Evolutionary conservation across 2,888 invertebrate genomes (phyloP).

Genomic region (Polyploca ridens): DNA sequence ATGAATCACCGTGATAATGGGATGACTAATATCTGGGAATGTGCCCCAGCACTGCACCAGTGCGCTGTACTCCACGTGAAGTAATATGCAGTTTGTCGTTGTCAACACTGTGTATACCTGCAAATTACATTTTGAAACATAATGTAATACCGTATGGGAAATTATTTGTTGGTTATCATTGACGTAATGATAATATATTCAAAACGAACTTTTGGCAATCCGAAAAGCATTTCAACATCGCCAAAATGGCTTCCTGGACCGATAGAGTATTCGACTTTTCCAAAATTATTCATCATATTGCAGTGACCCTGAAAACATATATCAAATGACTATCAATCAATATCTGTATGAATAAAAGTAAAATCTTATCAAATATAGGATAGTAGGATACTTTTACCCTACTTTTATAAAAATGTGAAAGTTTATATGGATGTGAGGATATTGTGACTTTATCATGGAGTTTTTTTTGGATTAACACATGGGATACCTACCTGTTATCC

Average conservation of each 20-base stretch:
- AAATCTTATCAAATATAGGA: too few relatives aligned
- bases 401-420: too few relatives aligned
- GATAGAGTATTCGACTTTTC: slow-evolving; percentile 54
- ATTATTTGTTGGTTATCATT: slow-evolving; percentile 10
- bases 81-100: slow-evolving; percentile 79
- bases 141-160: neutral
- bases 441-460: too few relatives aligned
- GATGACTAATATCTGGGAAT: slow-evolving; percentile 76
- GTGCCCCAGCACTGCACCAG: slow-evolving; percentile 78
- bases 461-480: too few relatives aligned
- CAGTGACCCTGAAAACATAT: slow-evolving; percentile 69
- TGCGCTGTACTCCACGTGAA: slow-evolving; percentile 75
- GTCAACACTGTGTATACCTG: slow-evolving; percentile 79
- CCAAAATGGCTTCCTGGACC: slow-evolving; percentile 73
- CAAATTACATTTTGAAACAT: slow-evolving; percentile 33
- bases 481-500: too few relatives aligned
- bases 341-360: too few relatives aligned
- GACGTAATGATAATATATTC: slow-evolving; percentile 1
- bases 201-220: slow-evolving; percentile 70
- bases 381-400: too few relatives aligned
- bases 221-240: slow-evolving; percentile 77
- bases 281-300: slow-evolving; percentile 59
- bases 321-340: too few relatives aligned
- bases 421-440: too few relatives aligned
- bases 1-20: slow-evolving; percentile 68